Conservation (phyloP, 2,797 vertebrate species). For the Crypturellus tataupa region DNA sequence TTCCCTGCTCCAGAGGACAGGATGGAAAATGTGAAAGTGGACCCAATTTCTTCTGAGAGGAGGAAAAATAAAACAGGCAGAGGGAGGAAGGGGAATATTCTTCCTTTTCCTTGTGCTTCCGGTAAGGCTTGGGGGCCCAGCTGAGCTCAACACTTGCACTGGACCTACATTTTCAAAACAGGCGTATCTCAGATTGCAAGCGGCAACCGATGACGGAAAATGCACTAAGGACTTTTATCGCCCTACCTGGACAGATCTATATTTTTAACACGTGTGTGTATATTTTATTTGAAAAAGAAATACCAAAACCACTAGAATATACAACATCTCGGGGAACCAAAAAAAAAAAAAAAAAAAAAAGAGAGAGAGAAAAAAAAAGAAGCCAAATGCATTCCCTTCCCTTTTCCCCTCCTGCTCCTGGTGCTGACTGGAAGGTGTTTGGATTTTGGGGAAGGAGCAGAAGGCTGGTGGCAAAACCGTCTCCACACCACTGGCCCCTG, state of each 20-base stretch:
- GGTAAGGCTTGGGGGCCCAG: not conserved
- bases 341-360: not conserved
- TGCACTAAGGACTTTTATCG: slow-evolving; percentile 71
- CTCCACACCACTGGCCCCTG: not conserved
- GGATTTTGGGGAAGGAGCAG: slow-evolving; percentile 39
- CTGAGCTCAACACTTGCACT: slow-evolving; percentile 29
- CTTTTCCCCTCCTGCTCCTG: slow-evolving; percentile 58
- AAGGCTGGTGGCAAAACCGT: not conserved
- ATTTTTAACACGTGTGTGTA: slow-evolving; percentile 61
- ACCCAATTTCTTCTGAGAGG: not conserved
- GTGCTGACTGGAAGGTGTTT: slow-evolving; percentile 66
- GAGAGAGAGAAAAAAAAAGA: not conserved
- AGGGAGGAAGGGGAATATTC: not conserved
- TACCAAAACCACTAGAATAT: slow-evolving; percentile 75
- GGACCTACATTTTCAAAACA: slow-evolving; percentile 14
- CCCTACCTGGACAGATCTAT: slow-evolving; percentile 58
- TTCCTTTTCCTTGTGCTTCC: not conserved
- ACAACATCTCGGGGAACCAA: slow-evolving; percentile 71
- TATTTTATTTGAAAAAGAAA: slow-evolving; percentile 71
- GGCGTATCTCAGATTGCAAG: not conserved
- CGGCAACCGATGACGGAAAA: slow-evolving; percentile 34
- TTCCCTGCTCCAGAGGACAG: slow-evolving; percentile 36
- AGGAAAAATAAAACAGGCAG: slow-evolving; percentile 10
- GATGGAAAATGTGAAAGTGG: slow-evolving; percentile 51
- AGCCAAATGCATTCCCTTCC: slow-evolving; percentile 64